Percentiles rank a stretch among this genome's conserved stretches.
Conservation (phyloP, 2,888 invertebrate species). For the Lutraria lutraria region DNA sequence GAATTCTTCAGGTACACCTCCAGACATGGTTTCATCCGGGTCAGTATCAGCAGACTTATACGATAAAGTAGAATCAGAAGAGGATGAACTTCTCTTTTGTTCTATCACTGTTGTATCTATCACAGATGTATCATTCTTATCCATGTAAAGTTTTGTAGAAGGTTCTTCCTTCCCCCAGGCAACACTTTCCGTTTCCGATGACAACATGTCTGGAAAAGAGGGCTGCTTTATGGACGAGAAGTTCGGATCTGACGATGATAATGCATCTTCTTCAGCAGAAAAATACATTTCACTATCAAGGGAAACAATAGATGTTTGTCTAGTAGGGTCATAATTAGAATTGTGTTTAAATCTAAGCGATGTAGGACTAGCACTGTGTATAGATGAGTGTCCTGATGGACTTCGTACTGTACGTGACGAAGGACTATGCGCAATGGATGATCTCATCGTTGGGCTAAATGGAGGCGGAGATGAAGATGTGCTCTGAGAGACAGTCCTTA, state of each 20-base stretch:
- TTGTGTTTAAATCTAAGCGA: slow-evolving; percentile 46
- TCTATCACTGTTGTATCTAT: slow-evolving; percentile 57
- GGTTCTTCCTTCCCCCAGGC: slow-evolving; percentile 50
- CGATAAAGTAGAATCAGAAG: slow-evolving; percentile 73
- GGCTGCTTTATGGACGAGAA: slow-evolving; percentile 35
- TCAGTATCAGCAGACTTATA: slow-evolving; percentile 85
- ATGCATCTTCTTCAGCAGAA: slow-evolving; percentile 94
- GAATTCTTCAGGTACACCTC: slow-evolving; percentile 76
- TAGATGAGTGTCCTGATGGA: slow-evolving; percentile 61
- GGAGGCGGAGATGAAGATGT: slow-evolving; percentile 67
- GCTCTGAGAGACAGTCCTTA: slow-evolving; percentile 56
- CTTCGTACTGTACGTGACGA: slow-evolving; percentile 63
- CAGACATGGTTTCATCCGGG: slow-evolving; percentile 93
- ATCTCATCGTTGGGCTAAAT: slow-evolving; percentile 59
- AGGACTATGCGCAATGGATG: slow-evolving; percentile 57
- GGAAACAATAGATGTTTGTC: slow-evolving; percentile 75
- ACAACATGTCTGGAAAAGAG: slow-evolving; percentile 52
- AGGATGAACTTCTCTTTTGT: slow-evolving; percentile 67
- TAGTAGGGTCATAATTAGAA: slow-evolving; percentile 44
- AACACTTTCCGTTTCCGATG: slow-evolving; percentile 61
- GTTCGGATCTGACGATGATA: slow-evolving; percentile 47
- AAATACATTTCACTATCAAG: slow-evolving; percentile 92
- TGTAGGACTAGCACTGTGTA: slow-evolving; percentile 62
- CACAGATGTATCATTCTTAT: slow-evolving; percentile 37
- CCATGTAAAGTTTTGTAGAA: slow-evolving; percentile 34